These are phyloP conservation scores for Microplitis manilae DNA, from an alignment of 2,888 invertebrate species.

Conservation along the genomic window DNA sequence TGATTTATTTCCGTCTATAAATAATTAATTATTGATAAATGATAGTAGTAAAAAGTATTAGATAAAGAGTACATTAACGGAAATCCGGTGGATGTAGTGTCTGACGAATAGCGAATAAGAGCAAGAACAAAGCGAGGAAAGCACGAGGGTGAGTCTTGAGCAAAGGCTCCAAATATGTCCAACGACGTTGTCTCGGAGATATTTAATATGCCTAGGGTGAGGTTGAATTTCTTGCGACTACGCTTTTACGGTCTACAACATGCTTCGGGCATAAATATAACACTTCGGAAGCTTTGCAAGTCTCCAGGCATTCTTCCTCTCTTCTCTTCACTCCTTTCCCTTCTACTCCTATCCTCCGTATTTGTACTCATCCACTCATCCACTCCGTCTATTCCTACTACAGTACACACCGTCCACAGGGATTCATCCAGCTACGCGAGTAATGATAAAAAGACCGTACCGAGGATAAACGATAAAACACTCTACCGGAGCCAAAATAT, in stretches of 20 bases:
- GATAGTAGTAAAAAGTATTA: neutral
- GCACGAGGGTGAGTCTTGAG: constrained; percentile 40
- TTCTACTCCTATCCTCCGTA: neutral
- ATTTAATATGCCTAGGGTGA: constrained; percentile 15
- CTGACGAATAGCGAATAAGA: neutral
- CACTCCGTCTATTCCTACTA: neutral
- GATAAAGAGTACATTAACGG: neutral
- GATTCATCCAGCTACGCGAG: neutral
- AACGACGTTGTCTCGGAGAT: constrained; percentile 11
- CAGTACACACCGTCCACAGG: neutral
- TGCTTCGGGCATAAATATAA: constrained; percentile 1
- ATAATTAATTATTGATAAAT: too few species aligned
- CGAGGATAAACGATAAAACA: neutral
- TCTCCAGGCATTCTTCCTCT: neutral
- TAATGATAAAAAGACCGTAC: neutral
- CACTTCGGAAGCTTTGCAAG: constrained; percentile 6
- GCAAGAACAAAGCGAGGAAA: constrained; percentile 1
- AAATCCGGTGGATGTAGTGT: neutral
- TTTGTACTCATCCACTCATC: neutral
- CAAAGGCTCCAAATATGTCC: constrained; percentile 31
- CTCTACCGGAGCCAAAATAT: too few species aligned
- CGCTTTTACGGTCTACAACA: constrained; percentile 44
- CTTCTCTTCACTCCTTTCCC: neutral
- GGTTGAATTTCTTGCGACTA: constrained; percentile 25
- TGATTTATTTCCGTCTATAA: too few species aligned